phyloP scores from a whole-genome alignment of 2,888 invertebrate species.

The Ferrisia virgata region DNA sequence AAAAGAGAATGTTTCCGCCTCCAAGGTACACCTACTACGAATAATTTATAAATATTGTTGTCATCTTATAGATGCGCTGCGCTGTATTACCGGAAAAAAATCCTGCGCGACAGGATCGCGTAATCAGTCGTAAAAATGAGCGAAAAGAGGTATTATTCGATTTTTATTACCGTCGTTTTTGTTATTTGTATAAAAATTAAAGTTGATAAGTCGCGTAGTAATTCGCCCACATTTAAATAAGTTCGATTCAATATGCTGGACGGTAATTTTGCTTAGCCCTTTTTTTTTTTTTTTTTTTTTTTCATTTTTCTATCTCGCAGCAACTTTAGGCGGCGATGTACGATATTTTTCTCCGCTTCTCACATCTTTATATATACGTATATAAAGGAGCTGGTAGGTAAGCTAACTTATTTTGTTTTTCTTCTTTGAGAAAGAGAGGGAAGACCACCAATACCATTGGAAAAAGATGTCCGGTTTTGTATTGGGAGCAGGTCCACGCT shows the following conservation, averaged over 20 bases:
- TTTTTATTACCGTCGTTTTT: not conserved
- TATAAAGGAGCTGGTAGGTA: too few species aligned
- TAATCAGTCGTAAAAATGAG: constrained; percentile 1
- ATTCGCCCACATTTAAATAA: constrained; percentile 9
- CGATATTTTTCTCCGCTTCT: too few species aligned
- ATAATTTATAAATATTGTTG: not conserved
- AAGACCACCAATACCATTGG: too few species aligned
- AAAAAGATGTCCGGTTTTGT: too few species aligned
- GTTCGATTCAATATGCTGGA: not conserved
- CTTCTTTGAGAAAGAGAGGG: too few species aligned
- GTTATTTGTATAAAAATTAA: not conserved
- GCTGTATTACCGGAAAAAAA: not conserved
- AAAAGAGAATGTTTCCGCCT: not conserved
- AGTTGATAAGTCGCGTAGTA: not conserved
- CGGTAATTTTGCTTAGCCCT: not conserved
- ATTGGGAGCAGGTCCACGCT: too few species aligned
- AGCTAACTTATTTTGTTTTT: too few species aligned
- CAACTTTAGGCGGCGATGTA: too few species aligned
- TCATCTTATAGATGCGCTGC: not conserved
- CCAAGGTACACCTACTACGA: not conserved
- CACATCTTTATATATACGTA: too few species aligned
- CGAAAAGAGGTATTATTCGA: not conserved
- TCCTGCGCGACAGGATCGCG: not conserved
- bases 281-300: not conserved
- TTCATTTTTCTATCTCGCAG: too few species aligned